Evolutionary conservation across 2,797 vertebrate species (phyloP).

Genomic region (Enteromius unitaeniatus): DNA sequence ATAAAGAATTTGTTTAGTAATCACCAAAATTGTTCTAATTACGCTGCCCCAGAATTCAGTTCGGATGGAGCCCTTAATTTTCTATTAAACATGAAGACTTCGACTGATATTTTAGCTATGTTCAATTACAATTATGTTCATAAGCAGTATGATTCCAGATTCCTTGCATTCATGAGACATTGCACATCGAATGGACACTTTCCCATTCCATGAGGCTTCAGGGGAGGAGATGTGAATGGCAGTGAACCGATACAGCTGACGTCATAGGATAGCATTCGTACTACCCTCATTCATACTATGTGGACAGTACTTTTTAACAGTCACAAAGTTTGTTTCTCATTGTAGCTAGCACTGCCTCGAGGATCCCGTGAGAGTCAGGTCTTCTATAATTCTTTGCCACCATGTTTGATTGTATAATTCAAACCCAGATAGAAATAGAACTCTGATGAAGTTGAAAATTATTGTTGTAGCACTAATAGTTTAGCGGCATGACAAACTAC

Average conservation of each 20-base stretch:
- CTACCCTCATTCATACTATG: neutral
- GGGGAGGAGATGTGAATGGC: conserved; percentile 1
- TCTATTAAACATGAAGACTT: neutral
- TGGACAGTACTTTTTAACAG: neutral
- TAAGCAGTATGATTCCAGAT: neutral
- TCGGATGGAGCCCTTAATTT: neutral
- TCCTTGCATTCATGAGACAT: neutral
- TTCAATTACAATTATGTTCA: neutral
- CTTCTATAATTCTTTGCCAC: conserved; percentile 13
- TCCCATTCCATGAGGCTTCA: neutral
- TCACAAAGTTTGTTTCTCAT: neutral
- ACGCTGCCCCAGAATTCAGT: too few species aligned
- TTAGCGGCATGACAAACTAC: conserved; percentile 45
- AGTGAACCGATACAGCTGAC: neutral
- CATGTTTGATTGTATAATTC: conserved; percentile 35
- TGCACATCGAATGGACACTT: neutral
- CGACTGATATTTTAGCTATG: neutral
- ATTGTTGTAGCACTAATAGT: conserved; percentile 43
- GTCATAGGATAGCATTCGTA: neutral
- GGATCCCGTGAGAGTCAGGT: neutral
- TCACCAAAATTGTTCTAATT: too few species aligned
- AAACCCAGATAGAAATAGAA: conserved; percentile 44
- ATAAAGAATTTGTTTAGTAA: too few species aligned
- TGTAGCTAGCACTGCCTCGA: neutral
- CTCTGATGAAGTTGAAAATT: conserved; percentile 44